Percentiles rank a stretch among this genome's conserved stretches.
phyloP scores from a whole-genome alignment of 1,140 invertebrate species.

The Solen grandis region DNA sequence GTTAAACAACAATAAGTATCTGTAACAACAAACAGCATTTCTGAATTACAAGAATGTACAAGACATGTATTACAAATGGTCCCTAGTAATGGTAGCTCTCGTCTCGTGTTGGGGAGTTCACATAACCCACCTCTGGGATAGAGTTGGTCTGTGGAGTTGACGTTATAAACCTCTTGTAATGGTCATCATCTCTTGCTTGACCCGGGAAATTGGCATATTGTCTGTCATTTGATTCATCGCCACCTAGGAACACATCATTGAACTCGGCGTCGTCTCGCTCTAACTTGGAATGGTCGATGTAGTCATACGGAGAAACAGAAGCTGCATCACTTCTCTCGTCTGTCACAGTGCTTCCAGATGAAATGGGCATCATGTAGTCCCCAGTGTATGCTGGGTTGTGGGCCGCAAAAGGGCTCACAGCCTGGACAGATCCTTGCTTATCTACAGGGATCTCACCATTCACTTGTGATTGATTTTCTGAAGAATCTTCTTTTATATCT shows the following conservation, averaged over 20 bases:
- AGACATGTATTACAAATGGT: too few species aligned
- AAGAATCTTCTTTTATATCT: too few species aligned
- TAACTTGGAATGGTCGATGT: constrained; percentile 44
- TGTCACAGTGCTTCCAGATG: too few species aligned
- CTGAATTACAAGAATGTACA: too few species aligned
- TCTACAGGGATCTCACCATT: too few species aligned
- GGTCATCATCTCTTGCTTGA: constrained; percentile 1
- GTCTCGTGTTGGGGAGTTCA: constrained; percentile 45
- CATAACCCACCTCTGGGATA: constrained; percentile 25
- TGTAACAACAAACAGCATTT: too few species aligned
- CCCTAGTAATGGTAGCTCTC: too few species aligned
- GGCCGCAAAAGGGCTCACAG: too few species aligned
- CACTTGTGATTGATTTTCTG: too few species aligned
- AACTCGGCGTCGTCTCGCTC: constrained; percentile 22
- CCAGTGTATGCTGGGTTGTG: not conserved
- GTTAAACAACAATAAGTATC: too few species aligned
- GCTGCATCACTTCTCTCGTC: not conserved
- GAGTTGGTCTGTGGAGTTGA: not conserved
- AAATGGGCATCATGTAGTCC: not conserved
- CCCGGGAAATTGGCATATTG: not conserved
- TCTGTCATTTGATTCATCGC: not conserved
- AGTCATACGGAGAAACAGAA: constrained; percentile 32
- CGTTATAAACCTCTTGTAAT: constrained; percentile 42
- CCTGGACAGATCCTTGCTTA: too few species aligned
- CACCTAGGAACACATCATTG: constrained; percentile 6